phyloP scores from a whole-genome alignment of 2,797 vertebrate species.

The Anolis apletophallus region DNA sequence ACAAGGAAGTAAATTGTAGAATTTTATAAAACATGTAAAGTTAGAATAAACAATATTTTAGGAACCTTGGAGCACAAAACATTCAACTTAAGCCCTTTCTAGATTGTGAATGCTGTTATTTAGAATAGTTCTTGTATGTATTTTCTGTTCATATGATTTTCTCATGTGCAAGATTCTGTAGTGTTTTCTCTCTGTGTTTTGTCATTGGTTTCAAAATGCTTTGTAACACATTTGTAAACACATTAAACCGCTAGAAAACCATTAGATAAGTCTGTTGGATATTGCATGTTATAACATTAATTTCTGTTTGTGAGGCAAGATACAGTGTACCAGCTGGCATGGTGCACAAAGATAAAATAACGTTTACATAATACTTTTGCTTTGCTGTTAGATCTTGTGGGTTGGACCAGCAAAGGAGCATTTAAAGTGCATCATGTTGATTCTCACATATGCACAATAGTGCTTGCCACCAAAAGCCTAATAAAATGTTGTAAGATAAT shows the following conservation, averaged over 20 bases:
- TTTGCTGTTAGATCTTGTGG: neutral
- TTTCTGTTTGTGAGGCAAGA: neutral
- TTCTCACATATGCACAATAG: neutral
- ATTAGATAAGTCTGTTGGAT: neutral
- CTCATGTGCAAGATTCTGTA: neutral
- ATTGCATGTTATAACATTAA: conserved; percentile 25
- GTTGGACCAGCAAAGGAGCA: neutral
- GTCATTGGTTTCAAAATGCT: conserved; percentile 16
- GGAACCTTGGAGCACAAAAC: neutral
- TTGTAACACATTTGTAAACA: conserved; percentile 24
- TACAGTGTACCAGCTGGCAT: conserved; percentile 45
- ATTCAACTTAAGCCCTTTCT: neutral
- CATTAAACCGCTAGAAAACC: neutral
- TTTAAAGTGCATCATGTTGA: neutral
- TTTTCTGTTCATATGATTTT: conserved; percentile 57
- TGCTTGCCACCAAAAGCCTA: neutral
- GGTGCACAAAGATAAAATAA: conserved; percentile 49
- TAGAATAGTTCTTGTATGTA: neutral
- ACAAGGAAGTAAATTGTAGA: conserved; percentile 34
- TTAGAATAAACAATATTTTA: conserved; percentile 3
- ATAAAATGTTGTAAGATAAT: neutral
- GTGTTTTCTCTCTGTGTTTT: neutral
- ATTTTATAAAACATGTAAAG: conserved; percentile 44
- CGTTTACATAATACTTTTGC: neutral
- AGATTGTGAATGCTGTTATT: conserved; percentile 1